These are phyloP conservation scores for Muntiacus muntjak DNA, from an alignment of 2,113 vertebrate genomes.

Conservation along the genomic window DNA sequence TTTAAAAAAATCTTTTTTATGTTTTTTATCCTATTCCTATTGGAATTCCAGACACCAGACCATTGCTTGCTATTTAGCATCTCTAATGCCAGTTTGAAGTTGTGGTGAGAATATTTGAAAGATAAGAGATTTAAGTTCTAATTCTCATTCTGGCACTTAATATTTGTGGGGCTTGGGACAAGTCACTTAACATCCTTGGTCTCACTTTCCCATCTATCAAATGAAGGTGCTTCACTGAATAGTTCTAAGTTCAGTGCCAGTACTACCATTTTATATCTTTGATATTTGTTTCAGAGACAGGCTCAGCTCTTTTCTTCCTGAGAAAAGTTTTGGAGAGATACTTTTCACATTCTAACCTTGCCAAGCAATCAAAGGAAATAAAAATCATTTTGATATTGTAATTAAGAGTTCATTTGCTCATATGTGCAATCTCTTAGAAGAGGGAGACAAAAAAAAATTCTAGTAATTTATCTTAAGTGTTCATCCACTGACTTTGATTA, in stretches of 20 bases:
- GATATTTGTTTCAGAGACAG: not conserved
- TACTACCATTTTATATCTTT: not conserved
- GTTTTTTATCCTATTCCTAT: not conserved
- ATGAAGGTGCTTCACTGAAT: not conserved
- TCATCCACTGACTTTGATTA: not conserved
- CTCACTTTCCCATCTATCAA: not conserved
- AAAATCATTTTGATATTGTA: not conserved
- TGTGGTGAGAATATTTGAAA: not conserved
- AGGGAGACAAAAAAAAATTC: not conserved
- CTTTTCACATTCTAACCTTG: not conserved
- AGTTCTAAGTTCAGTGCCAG: not conserved
- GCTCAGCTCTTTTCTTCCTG: not conserved
- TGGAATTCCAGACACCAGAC: not conserved
- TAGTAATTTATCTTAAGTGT: not conserved
- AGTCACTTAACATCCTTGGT: not conserved
- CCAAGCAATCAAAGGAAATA: not conserved
- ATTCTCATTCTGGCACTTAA: not conserved
- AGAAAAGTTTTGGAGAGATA: not conserved
- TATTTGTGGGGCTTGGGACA: not conserved
- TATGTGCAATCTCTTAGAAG: not conserved
- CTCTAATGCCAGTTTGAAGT: not conserved
- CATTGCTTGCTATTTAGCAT: not conserved
- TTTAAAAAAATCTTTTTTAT: not conserved
- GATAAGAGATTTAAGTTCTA: not conserved
- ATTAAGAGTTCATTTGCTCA: slow-evolving; percentile 10